Percentiles rank a stretch among this genome's conserved stretches.
Evolutionary conservation across 2,113 vertebrate genomes (phyloP).

Genomic region (Hippolais icterina): DNA sequence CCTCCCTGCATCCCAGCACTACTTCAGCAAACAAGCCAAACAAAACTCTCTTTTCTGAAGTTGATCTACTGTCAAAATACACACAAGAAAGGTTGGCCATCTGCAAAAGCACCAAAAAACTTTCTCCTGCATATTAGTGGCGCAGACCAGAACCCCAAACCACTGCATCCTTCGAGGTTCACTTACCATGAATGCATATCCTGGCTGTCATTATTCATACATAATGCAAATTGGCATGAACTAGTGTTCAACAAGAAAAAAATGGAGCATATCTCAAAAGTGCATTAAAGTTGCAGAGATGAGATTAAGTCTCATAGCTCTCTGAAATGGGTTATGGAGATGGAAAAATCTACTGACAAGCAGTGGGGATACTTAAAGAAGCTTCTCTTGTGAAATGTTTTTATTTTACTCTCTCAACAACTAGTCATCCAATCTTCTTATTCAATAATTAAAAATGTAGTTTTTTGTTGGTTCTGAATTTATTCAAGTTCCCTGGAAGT

Average conservation of each 20-base stretch:
- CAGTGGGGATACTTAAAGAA: neutral
- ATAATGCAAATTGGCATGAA: neutral
- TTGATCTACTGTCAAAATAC: neutral
- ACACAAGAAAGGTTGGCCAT: neutral
- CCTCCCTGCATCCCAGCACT: neutral
- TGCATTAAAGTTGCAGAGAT: conserved; percentile 8
- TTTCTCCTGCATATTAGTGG: neutral
- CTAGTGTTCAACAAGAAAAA: neutral
- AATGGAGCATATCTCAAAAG: neutral
- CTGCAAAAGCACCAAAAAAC: neutral
- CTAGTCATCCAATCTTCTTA: neutral
- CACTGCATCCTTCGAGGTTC: neutral
- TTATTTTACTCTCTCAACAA: neutral
- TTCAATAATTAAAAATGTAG: neutral
- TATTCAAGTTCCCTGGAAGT: neutral
- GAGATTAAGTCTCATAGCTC: neutral
- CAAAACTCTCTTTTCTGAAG: neutral
- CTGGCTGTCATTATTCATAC: neutral
- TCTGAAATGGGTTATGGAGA: neutral
- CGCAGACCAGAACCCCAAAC: neutral
- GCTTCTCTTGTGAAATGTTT: neutral
- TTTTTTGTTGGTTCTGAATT: neutral
- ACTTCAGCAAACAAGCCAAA: neutral
- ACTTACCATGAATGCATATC: neutral
- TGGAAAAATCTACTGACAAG: neutral